Conservation (phyloP, 2,888 invertebrate genomes). For the Stenoptilia bipunctidactyla region DNA sequence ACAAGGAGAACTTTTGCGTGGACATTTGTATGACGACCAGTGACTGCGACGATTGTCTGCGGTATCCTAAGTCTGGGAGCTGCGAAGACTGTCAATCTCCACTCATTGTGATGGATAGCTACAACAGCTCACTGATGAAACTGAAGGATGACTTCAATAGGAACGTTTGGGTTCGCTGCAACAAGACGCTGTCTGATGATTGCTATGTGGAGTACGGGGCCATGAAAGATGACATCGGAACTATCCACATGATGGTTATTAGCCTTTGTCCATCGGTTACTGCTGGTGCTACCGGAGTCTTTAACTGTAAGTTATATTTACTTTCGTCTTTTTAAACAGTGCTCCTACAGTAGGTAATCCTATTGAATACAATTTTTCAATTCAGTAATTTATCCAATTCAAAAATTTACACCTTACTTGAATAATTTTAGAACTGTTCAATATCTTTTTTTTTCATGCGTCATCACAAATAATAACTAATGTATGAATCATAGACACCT, state of each 20-base stretch:
- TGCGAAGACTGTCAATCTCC: slow-evolving; percentile 18
- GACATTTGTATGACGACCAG: slow-evolving; percentile 36
- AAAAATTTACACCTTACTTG: too few species aligned
- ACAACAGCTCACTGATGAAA: slow-evolving; percentile 22
- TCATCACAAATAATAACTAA: too few species aligned
- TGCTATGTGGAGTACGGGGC: slow-evolving; percentile 32
- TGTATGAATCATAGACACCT: too few species aligned
- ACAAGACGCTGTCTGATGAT: slow-evolving; percentile 21
- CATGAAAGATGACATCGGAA: slow-evolving; percentile 22
- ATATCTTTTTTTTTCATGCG: too few species aligned
- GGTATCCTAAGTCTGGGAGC: slow-evolving; percentile 18
- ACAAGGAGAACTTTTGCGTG: slow-evolving; percentile 30
- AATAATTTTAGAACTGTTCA: too few species aligned
- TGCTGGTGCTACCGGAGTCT: slow-evolving; percentile 17
- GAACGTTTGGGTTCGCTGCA: slow-evolving; percentile 40
- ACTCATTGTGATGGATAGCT: slow-evolving; percentile 16
- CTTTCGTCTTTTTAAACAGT: too few species aligned
- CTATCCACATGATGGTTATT: slow-evolving; percentile 31
- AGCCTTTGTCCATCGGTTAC: slow-evolving; percentile 24
- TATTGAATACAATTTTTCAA: too few species aligned
- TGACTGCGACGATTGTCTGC: slow-evolving; percentile 34
- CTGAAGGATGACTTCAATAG: slow-evolving; percentile 23
- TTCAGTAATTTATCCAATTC: too few species aligned
- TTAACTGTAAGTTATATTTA: slow-evolving; percentile 38
- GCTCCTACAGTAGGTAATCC: too few species aligned